Evolutionary conservation across 2,888 invertebrate species (phyloP).

Genomic region (Drosophila basisetae): DNA sequence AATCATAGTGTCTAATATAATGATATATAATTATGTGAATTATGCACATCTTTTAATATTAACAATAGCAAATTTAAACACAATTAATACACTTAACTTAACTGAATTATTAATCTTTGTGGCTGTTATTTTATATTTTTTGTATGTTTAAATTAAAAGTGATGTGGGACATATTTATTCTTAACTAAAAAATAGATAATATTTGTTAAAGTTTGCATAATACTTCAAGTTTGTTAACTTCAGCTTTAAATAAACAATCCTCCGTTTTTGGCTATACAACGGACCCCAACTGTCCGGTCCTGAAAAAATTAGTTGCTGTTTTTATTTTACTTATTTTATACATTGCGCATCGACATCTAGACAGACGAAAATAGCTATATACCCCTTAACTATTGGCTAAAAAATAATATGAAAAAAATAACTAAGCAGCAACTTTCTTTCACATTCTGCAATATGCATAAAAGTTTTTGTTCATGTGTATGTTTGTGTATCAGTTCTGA

Average conservation of each 20-base stretch:
- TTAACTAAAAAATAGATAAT: neutral
- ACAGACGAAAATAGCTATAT: neutral
- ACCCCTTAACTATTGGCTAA: neutral
- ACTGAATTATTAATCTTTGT: neutral
- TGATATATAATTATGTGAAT: no score
- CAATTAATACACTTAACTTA: neutral
- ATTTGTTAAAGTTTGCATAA: neutral
- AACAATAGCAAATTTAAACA: neutral
- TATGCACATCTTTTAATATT: neutral
- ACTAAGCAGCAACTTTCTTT: slow-evolving; percentile 12
- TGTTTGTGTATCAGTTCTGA: neutral
- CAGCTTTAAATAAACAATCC: neutral
- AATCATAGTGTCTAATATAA: neutral
- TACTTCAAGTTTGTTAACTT: neutral
- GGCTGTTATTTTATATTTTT: neutral
- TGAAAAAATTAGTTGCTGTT: neutral
- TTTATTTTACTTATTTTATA: neutral
- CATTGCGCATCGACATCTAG: neutral
- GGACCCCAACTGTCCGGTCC: no score
- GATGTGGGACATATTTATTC: no score
- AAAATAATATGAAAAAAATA: slow-evolving; percentile 10
- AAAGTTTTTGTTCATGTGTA: slow-evolving; percentile 5
- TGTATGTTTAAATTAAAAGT: no score
- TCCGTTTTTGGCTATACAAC: neutral
- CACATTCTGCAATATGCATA: slow-evolving; percentile 36